Base-by-base conservation (phyloP, 2,888 invertebrate genomes). In the Drosophila differens region DNA sequence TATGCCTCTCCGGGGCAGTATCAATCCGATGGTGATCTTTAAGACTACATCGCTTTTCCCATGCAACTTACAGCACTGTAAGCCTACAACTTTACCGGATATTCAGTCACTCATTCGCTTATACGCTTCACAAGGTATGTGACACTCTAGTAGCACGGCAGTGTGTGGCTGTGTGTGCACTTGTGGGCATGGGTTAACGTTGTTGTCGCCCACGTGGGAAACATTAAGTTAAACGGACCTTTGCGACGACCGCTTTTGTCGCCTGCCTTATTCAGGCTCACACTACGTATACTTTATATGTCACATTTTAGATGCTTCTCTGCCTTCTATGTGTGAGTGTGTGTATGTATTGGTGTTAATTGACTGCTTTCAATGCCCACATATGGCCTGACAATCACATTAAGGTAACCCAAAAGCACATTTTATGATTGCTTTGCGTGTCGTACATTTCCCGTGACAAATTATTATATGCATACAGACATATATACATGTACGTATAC, bases 161-260 rank as follows among this genome's bases (percentile, higher is more conserved):
- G 61, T 25, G 59, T 66, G 47, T 61, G n/a, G 53, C 47, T 30
- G 25, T 63, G 33, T 53, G 37, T 39, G 54, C 60, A 32, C 32
- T 22, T 61, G 54, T 57, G 54, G 25, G 44, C 67, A n/a, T 63
- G 53, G 39, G 65, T 60, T 73, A 49, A 25, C 25, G n/a, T 16
- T 28, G 80, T 77, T 77, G 73, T 69, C 59, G 78, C 73, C 69
- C 90, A 84, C 82, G 65, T 79, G 90, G 89, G 90, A 86, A 83
- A 76, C 89, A 88, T 90, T 86, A 90, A 82, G 76, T 87, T 88
- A 90, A 90, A 89, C 80, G 85, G 83, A 81, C 89, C 87, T 90
- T 80, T 79, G 87, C 85, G 90, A 65, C 74, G 52, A 54, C 32
- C 77, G 79, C 70, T 86, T 83, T 76, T 83, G 77, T 75, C 76